Conservation (phyloP, 1,140 invertebrate species). For the Aphelinus atriplicis region DNA sequence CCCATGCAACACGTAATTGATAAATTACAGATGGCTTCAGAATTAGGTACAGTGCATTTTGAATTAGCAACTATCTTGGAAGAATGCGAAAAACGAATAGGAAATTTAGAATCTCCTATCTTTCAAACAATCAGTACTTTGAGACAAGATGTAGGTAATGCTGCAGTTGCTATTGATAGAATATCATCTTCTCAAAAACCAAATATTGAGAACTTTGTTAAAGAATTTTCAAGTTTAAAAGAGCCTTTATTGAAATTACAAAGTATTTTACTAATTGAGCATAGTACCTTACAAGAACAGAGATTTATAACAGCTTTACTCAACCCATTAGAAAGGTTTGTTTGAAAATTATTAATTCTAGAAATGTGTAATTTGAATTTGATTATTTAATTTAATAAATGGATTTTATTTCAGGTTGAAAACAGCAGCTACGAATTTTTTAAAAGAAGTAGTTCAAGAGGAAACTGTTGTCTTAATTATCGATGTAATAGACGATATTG, state of each 20-base stretch:
- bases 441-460: constrained; percentile 30
- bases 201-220: constrained; percentile 44
- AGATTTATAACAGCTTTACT: constrained; percentile 38
- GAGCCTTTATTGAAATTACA: constrained; percentile 52
- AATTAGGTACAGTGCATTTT: constrained; percentile 51
- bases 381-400: constrained; percentile 11
- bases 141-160: constrained; percentile 47
- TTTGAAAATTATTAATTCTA: neutral
- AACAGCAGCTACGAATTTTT: constrained; percentile 41
- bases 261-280: constrained; percentile 50
- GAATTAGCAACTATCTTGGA: constrained; percentile 52
- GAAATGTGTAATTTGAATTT: neutral
- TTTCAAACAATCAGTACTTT: constrained; percentile 50
- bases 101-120: constrained; percentile 33
- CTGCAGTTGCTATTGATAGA: constrained; percentile 44
- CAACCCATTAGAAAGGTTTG: constrained; percentile 25
- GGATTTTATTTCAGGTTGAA: constrained; percentile 44
- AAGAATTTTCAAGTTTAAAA: constrained; percentile 51
- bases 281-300: constrained; percentile 46
- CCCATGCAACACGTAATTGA: constrained; percentile 37
- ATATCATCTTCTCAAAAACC: constrained; percentile 41
- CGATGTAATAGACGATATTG: constrained; percentile 54
- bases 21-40: constrained; percentile 45
- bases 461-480: constrained; percentile 44
- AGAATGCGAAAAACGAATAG: constrained; percentile 35